Conservation (phyloP, 2,888 invertebrate genomes). For the Athrips mouffetella region DNA sequence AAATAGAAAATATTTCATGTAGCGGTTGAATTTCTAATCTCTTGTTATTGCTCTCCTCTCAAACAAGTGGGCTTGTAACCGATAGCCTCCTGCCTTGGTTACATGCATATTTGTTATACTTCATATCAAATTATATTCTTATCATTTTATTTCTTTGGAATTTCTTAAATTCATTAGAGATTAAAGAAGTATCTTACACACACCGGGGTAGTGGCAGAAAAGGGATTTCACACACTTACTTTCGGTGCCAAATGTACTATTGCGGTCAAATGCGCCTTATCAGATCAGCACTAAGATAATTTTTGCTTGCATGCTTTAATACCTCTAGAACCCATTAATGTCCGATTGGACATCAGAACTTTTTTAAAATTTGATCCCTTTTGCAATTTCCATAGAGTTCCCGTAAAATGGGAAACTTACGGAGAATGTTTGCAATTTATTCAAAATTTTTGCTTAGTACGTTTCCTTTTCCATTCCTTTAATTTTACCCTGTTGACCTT, state of each 20-base stretch:
- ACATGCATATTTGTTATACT: slow-evolving; percentile 68
- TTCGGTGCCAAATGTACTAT: slow-evolving; percentile 33
- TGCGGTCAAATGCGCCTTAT: too few species aligned
- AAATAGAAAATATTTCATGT: slow-evolving; percentile 35
- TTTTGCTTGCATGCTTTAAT: too few species aligned
- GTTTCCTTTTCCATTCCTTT: too few species aligned
- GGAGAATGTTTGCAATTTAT: too few species aligned
- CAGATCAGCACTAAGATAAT: too few species aligned
- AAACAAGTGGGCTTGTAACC: slow-evolving; percentile 70
- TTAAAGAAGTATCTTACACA: slow-evolving; percentile 48
- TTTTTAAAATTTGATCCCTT: too few species aligned
- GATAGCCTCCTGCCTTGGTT: slow-evolving; percentile 67
- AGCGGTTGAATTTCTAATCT: slow-evolving; percentile 38
- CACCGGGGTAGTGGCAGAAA: slow-evolving; percentile 65
- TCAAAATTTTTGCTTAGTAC: too few species aligned
- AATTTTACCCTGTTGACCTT: too few species aligned
- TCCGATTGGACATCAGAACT: too few species aligned
- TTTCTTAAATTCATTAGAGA: slow-evolving; percentile 63
- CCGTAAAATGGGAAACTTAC: too few species aligned
- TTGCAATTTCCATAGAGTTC: too few species aligned
- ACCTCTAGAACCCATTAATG: too few species aligned
- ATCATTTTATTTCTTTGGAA: slow-evolving; percentile 47
- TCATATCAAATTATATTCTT: slow-evolving; percentile 50
- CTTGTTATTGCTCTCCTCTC: slow-evolving; percentile 49
- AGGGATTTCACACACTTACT: slow-evolving; percentile 57